Evolutionary conservation across 2,113 vertebrate species (phyloP), one percentile per base, ranked within the genome.

Genomic region (Callorhinus ursinus): DNA sequence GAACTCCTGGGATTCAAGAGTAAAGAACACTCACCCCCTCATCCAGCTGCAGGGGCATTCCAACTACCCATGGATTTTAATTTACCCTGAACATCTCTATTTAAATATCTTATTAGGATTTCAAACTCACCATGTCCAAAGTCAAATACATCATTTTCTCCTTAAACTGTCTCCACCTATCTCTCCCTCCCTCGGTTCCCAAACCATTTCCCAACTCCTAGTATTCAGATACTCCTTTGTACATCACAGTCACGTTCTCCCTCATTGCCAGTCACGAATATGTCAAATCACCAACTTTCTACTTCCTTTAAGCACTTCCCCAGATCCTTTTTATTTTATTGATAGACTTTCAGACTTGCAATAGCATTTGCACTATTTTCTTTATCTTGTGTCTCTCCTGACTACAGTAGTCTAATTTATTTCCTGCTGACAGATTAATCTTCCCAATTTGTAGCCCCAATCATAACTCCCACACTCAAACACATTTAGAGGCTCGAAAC

Each of bases 401-500:
- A 76, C 4, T 72, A 5, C 3, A 13, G 18, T 11, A 61, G 79
- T 69, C 31, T 90, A 39, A 82, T 67, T 21, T 72, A 26, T 65
- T 74, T 49, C 42, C 19, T 90, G n/a, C 13, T 65, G 55, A 86
- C 16, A 80, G 80, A 84, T 69, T 42, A 42, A 77, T 85, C 67
- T 80, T 96, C 57, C 80, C 31, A 81, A 31, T 33, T 39, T 42
- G 90, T 89, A 83, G 55, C 7, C 28, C 55, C 1, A n/a, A 21
- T 74, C 39, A 69, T 76, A 94, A 93, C 57, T 63, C 12, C 36
- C n/a, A 92, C 74, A 53, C 15, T 90, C 36, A 94, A 92, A 82
- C 15, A n/a, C 12, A 82, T 82, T 63, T 65, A 92, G 3, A 74
- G n/a, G 9, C 18, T 83, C 69, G 57, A 80, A 79, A 80, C 9